A percentile compares a stretch with the other conserved stretches of the same genome.
phyloP scores from a whole-genome alignment of 2,797 vertebrate genomes.

The Otolemur crassicaudatus region DNA sequence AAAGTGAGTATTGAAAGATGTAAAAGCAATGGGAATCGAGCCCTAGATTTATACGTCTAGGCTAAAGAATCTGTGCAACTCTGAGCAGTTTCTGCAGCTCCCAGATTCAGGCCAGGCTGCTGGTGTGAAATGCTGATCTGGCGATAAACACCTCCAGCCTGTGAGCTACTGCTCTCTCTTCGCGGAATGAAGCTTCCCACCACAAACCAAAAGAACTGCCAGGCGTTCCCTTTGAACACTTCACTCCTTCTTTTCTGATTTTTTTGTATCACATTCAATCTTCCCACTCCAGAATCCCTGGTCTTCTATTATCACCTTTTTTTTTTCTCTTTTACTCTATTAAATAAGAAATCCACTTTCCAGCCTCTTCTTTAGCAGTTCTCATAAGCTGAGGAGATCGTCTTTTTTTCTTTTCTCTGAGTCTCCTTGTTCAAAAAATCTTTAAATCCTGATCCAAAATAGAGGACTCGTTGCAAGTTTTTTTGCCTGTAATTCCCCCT shows the following conservation, averaged over 20 bases:
- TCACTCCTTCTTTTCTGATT: background rate
- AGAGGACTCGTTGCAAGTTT: background rate
- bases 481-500: background rate
- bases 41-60: background rate
- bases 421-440: background rate
- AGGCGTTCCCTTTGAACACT: background rate
- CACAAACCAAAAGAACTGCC: background rate
- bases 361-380: background rate
- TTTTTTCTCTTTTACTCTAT: background rate
- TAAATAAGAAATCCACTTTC: conserved; percentile 1
- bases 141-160: conserved; percentile 67
- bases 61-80: background rate
- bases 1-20: background rate
- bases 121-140: conserved; percentile 69
- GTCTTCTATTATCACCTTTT: background rate
- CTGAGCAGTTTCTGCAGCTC: conserved; percentile 36
- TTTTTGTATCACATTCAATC: background rate
- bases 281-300: background rate
- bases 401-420: background rate
- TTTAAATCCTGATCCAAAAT: conserved; percentile 3
- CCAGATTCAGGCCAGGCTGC: background rate
- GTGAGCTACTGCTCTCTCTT: background rate
- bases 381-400: background rate
- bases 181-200: background rate
- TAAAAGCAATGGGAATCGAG: background rate